Conservation (phyloP, 2,888 invertebrate species). For the Chymomyza procnemis region DNA sequence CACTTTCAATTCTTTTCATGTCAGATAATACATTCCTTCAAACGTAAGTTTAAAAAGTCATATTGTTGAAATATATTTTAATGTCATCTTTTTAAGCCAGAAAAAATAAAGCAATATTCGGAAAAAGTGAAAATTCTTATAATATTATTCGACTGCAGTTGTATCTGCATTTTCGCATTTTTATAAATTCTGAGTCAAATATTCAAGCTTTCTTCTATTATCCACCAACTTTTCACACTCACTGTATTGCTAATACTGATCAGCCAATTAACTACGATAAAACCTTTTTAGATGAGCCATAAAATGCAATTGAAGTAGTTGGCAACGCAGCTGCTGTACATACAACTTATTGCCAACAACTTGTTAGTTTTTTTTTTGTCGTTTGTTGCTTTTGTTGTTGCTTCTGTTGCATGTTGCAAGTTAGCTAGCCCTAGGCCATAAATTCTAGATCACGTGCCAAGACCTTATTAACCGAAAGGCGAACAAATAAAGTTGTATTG, state of each 20-base stretch:
- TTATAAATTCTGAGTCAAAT: no score
- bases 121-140: no score
- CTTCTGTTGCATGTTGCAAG: slow-evolving; percentile 6
- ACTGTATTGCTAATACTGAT: neutral
- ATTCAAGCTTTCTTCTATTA: no score
- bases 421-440: slow-evolving; percentile 23
- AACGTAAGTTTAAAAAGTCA: no score
- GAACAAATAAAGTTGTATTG: neutral
- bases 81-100: no score
- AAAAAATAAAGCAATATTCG: no score
- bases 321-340: neutral
- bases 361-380: no score
- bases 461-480: slow-evolving; percentile 23
- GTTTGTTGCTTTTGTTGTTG: neutral
- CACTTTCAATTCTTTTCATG: no score
- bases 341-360: neutral
- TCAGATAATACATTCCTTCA: no score
- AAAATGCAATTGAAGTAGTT: neutral
- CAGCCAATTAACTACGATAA: neutral
- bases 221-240: neutral
- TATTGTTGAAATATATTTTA: no score
- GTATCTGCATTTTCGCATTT: no score
- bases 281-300: neutral
- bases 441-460: slow-evolving; percentile 34
- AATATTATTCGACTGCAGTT: no score